Base-by-base conservation (phyloP, 2,888 invertebrate genomes). In the Dryocosmus kuriphilus region DNA sequence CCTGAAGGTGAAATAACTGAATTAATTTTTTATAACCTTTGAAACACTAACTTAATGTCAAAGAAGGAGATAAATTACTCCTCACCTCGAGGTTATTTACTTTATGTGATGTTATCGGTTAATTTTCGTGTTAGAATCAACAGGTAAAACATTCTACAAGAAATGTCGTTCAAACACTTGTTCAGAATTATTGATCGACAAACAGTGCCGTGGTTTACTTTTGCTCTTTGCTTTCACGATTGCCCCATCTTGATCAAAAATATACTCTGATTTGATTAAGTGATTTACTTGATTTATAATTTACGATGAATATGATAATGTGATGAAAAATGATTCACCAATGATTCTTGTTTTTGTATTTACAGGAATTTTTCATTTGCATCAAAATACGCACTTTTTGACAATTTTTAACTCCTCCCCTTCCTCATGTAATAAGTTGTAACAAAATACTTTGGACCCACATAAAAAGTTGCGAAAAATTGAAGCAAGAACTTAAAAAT, bases 121-220 rank as follows among this genome's bases (percentile, higher is more conserved):
- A 27, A 67, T 67, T 67, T 46, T 67, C 41, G 27, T 19, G 24
- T 67, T 38, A 19, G 27, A n/a, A 67, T 46, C 67, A 67, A 67
- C 67, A 67, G 46, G 67, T 67, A 41, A 19, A 67, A 24, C 27
- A 46, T 67, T 67, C 46, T 67, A 67, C 16, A 46, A 46, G 67
- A 27, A 67, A 67, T 67, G 24, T 9, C 19, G 27, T 46, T 46
- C 41, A 67, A 67, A 30, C 19, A 24, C 19, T 19, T n/a, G 16
- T 46, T 46, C 67, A 24, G 8, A 14, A 14, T 46, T 67, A 67
- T 46, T 67, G 19, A 41, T 67, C 46, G 19, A 46, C n/a, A 63
- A 24, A n/a, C 22, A 14, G 35, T 27, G 41, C 16, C 16, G 67
- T n/a, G n/a, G n/a, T 67, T 41, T 35, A 35, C 14, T 63, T 46